Evolutionary conservation across 2,797 vertebrate species (phyloP), one percentile per base, ranked within the genome.

Genomic region (Acipenser ruthenus): DNA sequence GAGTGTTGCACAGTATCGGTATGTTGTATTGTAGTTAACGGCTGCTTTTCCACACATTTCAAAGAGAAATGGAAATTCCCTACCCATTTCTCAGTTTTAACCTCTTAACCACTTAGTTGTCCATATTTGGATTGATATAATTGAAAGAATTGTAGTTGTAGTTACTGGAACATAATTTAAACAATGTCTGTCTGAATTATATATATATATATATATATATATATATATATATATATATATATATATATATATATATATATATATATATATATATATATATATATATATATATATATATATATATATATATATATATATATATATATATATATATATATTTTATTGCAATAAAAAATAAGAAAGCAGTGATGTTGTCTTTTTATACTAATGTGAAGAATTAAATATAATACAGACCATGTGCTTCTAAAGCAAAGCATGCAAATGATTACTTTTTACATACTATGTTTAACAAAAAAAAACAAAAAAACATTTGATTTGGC

Each of bases 341-440:
- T 79, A 87, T 88, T 89, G 84, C 88, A 90, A 90, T 90, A 90
- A 90, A 90, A 83, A 80, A 78, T 78, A 81, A 86, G 80, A 87
- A 88, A 83, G 75, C 75, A 82, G 61, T 6, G 37, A 60, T 68
- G 64, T 69, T 51, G 50, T 67, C 65, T 67, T 55, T 69, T 64
- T 70, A 60, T 69, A 23, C 37, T 37, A 37, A 37, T 37, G 37
- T 37, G 37, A 37, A 18, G 18, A 18, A 18, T 18, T 18, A 18
- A 18, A 18, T 18, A 18, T 18, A 18, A 18, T 18, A 18, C 18
- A 18, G 18, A 18, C 18, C 18, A 18, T 18, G 18, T 18, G 18
- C 18, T 18, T 18, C 18, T 18, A 18, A 18, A 18, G 1, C 18
- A 18, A 18, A 18, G 18, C 18, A 18, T 18, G 18, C 18, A 18